phyloP scores from a whole-genome alignment of 1,140 invertebrate genomes.

The Maconellicoccus hirsutus region DNA sequence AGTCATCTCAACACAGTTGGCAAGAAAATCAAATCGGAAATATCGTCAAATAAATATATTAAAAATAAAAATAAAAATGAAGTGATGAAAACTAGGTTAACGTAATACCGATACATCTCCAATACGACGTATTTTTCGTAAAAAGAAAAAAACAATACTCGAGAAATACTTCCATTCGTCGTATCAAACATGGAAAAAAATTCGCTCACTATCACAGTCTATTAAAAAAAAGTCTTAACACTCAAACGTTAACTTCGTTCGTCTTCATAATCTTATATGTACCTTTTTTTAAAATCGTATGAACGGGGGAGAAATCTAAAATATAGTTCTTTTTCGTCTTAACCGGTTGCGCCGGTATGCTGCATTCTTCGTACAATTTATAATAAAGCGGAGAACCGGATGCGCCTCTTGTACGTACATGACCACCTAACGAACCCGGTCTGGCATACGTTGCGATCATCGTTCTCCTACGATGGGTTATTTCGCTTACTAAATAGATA shows the following conservation, averaged over 20 bases:
- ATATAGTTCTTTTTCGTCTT: constrained; percentile 24
- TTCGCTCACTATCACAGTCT: not conserved
- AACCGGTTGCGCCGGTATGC: constrained; percentile 28
- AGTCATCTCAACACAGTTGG: too few relatives aligned
- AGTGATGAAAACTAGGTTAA: too few relatives aligned
- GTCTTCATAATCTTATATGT: not conserved
- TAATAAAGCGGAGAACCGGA: constrained; percentile 28
- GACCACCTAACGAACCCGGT: constrained; percentile 24
- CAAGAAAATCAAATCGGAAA: too few relatives aligned
- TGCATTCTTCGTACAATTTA: constrained; percentile 32
- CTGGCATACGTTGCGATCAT: not conserved
- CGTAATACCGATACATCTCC: too few relatives aligned
- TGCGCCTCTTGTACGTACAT: constrained; percentile 23
- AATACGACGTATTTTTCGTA: too few relatives aligned
- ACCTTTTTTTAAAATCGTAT: constrained; percentile 18
- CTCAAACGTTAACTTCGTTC: constrained; percentile 2
- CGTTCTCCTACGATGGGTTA: constrained; percentile 4
- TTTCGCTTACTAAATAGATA: constrained; percentile 1
- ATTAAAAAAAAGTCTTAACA: not conserved
- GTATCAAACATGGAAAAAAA: not conserved
- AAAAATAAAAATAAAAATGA: too few relatives aligned
- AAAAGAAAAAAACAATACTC: too few relatives aligned
- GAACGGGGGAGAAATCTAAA: constrained; percentile 21
- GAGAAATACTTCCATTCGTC: not conserved
- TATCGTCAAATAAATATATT: too few relatives aligned